Evolutionary conservation across 2,888 invertebrate genomes (phyloP), one percentile per base, ranked within the genome.

Genomic region (Parapristionchus giblindavisi): DNA sequence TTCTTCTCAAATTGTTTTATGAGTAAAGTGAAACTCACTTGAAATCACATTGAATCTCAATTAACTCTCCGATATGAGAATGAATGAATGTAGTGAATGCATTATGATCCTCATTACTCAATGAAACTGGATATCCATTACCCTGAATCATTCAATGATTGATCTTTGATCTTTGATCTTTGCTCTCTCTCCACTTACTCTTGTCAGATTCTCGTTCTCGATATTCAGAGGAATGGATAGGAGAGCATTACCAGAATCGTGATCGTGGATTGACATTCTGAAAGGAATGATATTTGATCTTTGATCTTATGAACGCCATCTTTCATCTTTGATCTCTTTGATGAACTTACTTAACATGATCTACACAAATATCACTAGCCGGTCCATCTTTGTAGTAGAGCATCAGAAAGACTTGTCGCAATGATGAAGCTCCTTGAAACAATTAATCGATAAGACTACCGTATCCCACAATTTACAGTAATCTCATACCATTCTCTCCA

Each of bases 331-430:
- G 43, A 17, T 43, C 43, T 8, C 11, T 43, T 43, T 8, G 43
- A 14, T 17, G 43, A 43, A 43, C 43, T 68, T 52, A 84, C 84
- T 73, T 77, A 66, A 84, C 83, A 48, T 83, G 82, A 52, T 82
- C 81, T 21, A 87, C 78, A 6, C 70, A 73, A 3, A 87, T 81
- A 75, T 87, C 87, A 17, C 75, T 70, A 34, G 83, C 79, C 4
- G 86, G 86, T 51, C 87, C 87, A 60, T 87, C 86, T 71, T 86
- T 86, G 79, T 83, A 87, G 80, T 87, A 87, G 40, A 87, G 76
- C 48, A 81, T 81, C 48, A 85, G 77, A 74, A 82, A 81, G 66
- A 85, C 85, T 73, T 84, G 82, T 51, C 80, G 78, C 29, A 77
- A 75, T 43, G 79, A 79, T n/a, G 78, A 56, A 48, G 75, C 66